Base-by-base conservation (phyloP, 2,888 invertebrate species). In the Eustalomyia histrio region DNA sequence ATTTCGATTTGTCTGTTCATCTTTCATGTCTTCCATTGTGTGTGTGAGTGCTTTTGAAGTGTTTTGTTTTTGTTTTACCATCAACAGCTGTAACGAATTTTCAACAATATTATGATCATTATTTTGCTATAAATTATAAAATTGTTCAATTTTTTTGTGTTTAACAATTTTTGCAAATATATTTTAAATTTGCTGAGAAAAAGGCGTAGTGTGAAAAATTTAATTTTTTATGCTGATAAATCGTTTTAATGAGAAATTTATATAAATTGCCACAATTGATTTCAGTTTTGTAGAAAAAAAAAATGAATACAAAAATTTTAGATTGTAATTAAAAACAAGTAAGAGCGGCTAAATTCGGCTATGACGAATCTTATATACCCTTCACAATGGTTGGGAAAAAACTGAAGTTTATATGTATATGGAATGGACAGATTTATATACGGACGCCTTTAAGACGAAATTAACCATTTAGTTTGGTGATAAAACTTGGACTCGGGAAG, bases 31-130 rank as follows among this genome's bases (percentile, higher is more conserved):
- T 64, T 53, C 55, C 69, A 60, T 61, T 14, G 61, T 64, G 35
- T 47, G 29, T 35, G 73, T 58, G 39, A 16, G 17, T 50, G 2
- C 52, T 29, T 43, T 29, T 61, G 17, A 12, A 12, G 52, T 73
- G 69, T 75, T 71, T 72, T 61, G n/a, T n/a, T n/a, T n/a, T n/a
- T n/a, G n/a, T n/a, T n/a, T n/a, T 69, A 50, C 55, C 76, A 71
- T 79, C 71, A 80, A 83, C 84, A 85, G 84, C 84, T 85, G 85
- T 80, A 84, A 83, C 85, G 79, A 84, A 85, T 84, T 83, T 78
- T 76, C 82, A 85, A 88, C 88, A 88, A 88, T 88, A 87, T 86
- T 84, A 82, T 87, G 87, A 88, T 89, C 88, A 88, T 88, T 88
- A 89, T 87, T 84, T 86, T 79, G 85, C 86, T 83, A 88, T 88